These are phyloP conservation scores for Gobius niger DNA, from an alignment of 2,113 vertebrate genomes.

Conservation along the genomic window DNA sequence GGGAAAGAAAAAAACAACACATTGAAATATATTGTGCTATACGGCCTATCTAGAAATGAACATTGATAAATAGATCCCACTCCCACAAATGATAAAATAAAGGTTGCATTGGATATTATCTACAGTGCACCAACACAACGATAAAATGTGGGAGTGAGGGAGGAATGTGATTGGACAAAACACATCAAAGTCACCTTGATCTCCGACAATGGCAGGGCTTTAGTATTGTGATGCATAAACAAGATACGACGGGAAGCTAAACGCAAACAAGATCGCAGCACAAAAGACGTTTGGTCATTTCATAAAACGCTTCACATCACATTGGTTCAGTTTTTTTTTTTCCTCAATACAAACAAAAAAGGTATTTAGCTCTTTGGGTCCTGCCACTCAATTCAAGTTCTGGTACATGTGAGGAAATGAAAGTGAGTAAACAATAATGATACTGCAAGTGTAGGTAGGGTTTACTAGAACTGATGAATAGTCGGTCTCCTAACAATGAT, in stretches of 20 bases:
- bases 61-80: constrained; percentile 69
- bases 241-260: constrained; percentile 44
- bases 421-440: constrained; percentile 57
- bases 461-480: not conserved
- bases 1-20: constrained; percentile 58
- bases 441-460: not conserved
- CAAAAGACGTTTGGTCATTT: constrained; percentile 51
- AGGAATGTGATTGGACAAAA: constrained; percentile 69
- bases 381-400: constrained; percentile 48
- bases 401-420: constrained; percentile 16
- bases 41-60: constrained; percentile 56
- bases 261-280: constrained; percentile 61
- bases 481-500: not conserved
- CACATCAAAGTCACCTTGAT: constrained; percentile 72
- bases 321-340: constrained; percentile 32
- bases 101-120: constrained; percentile 45
- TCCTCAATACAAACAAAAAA: constrained; percentile 34
- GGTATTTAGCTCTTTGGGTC: constrained; percentile 61
- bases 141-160: constrained; percentile 51
- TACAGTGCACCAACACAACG: constrained; percentile 41
- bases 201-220: constrained; percentile 63
- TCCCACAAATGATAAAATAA: constrained; percentile 59
- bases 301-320: constrained; percentile 25
- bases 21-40: constrained; percentile 65
- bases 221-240: constrained; percentile 48